Evolutionary conservation across 2,113 vertebrate genomes (phyloP), one percentile per base, ranked within the genome.

Genomic region (Xiphorhynchus elegans): DNA sequence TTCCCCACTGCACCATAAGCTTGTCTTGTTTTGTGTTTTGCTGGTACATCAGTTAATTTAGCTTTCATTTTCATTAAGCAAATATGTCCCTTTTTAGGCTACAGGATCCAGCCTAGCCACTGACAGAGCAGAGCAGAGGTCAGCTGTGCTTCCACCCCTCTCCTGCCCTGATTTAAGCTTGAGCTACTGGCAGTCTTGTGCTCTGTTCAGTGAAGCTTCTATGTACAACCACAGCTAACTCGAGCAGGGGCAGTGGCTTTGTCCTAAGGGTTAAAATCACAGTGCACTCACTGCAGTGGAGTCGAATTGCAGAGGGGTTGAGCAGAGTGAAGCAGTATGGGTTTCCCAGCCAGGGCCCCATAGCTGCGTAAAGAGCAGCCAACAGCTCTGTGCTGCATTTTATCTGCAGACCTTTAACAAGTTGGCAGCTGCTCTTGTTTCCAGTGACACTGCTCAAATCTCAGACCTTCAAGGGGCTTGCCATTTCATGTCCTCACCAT

Each of bases 11-110:
- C 33, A 84, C 84, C 47, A 67, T 63, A 87, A 75, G 13, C 28
- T 56, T 72, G 44, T 37, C 33, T 69, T 75, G 11, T 37, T 74
- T 90, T 80, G 44, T 78, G 69, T 94, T 95, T 94, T 90, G 84
- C 64, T 76, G 56, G 68, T 84, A 82, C 9, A 63, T 75, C 87
- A 86, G 37, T 89, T 86, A 49, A 62, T 63, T 72, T 73, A 75
- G 31, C 39, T 24, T 69, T 56, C 68, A 68, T 70, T 80, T 78
- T 74, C 64, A 55, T 82, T 70, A 76, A 93, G 64, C 33, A 87
- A 77, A 77, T 59, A 76, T 0, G 14, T 39, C 31, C 47, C 53
- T 39, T 81, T 72, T 66, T 40, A 67, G 24, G 35, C 28, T 55
- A 76, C 20, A 47, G 59, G 62, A 84, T 62, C 69, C 73, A 62